Base-by-base conservation (phyloP, 2,797 vertebrate genomes). In the Coendou prehensilis region DNA sequence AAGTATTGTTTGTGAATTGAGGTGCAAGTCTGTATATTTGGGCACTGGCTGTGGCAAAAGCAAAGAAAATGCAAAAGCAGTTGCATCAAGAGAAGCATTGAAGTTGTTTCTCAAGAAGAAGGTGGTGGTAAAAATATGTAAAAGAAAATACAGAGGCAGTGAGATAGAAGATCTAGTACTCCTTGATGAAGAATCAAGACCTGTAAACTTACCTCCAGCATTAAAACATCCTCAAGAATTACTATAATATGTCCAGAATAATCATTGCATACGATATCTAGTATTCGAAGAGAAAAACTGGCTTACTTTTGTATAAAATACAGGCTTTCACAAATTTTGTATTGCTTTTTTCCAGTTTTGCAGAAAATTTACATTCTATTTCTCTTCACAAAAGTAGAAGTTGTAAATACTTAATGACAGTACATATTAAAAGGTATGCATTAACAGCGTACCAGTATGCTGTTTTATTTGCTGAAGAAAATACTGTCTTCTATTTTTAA, bases 101-200 rank as follows among this genome's bases (percentile, higher is more conserved):
- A 99, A 99, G 97, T 98, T 99, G 33, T 99, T 99, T 98, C 99
- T 99, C 98, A 99, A 99, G 92, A 99, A 99, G 45, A 99, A 99
- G 96, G 99, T 99, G 96, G 99, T 99, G 10, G 99, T 99, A 71
- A 99, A 99, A 98, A 99, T 99, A 96, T 99, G 99, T 97, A 99
- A 99, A 76, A 99, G 99, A 91, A 99, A 99, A 96, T 99, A 99
- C 98, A 99, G 98, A 96, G 99, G 99, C 45, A 99, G 96, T 45
- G 99, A 99, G 33, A 99, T 99, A 95, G 99, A 99, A 98, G 99
- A 99, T 98, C 97, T 99, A 97, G 99, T 99, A 83, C 98, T 99
- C 96, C 94, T 99, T 94, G 99, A 99, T 92, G 99, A 99, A 76
- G 99, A 99, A 97, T 98, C 99, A 1, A 99, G 99, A 95, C 99